Evolutionary conservation across 2,888 invertebrate genomes (phyloP), one percentile per base, ranked within the genome.

Genomic region (Cerceris rybyensis): DNA sequence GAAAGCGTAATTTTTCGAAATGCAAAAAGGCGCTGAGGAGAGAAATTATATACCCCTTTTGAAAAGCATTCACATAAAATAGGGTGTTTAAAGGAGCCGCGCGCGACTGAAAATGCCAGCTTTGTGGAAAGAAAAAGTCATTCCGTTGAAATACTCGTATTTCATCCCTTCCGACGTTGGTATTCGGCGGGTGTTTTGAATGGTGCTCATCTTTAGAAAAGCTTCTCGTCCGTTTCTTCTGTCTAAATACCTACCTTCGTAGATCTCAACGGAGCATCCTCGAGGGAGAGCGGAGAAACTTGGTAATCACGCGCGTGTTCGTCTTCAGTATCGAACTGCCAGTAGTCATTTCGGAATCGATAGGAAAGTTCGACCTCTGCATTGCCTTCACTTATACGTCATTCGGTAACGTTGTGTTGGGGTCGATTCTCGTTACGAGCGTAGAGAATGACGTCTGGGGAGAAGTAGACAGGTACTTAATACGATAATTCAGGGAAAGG

Each of bases 1-100:
- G 70, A 76, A 76, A 66, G 66, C 77, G 60, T 77, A 76, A 78
- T 78, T 78, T 78, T 59, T 59, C 57, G 46, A 59, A 58, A 70
- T 46, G 41, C 11, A 28, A 28, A 28, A 28, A 28, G 28, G 28
- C 28, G 28, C 28, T 1, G 28, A 28, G 28, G 28, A 4, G 28
- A 39, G 39, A 63, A 17, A 59, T 42, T 50, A 39, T 43, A 43
- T 63, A 54, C 70, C 57, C 13, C 50, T 11, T 28, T 28, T 28
- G 28, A 28, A 28, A 28, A 11, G n/a, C n/a, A 50, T 11, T 50
- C 50, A n/a, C 50, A 11, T 46, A 11, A 46, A 46, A 46, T 46
- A 11, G 8, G 9, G 46, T 46, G 11, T 11, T 46, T 8, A 46
- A 46, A 46, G 8, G 11, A 46, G 8, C 46, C 11, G 46, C 46